These are phyloP conservation scores for Hydrozoanthus tunicans DNA, from an alignment of 64 coral and sea anemone species.

Conservation along the genomic window DNA sequence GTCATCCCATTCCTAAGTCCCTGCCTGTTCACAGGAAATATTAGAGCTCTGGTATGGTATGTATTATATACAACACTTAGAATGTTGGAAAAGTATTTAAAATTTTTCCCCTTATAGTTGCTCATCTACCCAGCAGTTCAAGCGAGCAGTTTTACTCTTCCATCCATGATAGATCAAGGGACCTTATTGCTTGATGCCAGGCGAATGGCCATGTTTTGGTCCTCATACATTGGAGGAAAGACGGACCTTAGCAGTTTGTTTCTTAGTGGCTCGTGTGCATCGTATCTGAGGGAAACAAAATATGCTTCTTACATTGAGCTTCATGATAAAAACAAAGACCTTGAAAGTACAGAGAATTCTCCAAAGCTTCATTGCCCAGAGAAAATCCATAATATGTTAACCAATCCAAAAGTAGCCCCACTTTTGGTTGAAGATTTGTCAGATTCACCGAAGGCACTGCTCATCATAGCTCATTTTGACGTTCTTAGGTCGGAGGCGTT, in stretches of 20 bases:
- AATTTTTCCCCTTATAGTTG: neutral
- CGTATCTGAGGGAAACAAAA: conserved; percentile 71
- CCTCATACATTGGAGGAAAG: conserved; percentile 65
- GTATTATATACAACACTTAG: no score
- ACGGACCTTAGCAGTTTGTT: conserved; percentile 38
- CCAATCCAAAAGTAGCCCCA: conserved; percentile 58
- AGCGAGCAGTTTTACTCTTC: neutral
- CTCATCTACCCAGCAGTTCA: conserved; percentile 22
- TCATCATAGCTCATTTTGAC: conserved; percentile 68
- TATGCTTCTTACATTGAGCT: conserved; percentile 66
- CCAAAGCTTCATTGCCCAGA: conserved; percentile 33
- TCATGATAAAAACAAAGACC: neutral
- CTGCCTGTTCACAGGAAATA: neutral
- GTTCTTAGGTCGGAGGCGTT: conserved; percentile 60
- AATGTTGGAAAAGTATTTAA: neutral
- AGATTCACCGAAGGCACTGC: conserved; percentile 42
- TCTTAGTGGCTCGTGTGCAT: conserved; percentile 46
- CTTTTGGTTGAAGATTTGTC: conserved; percentile 63
- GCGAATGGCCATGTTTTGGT: conserved; percentile 44
- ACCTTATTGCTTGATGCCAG: neutral
- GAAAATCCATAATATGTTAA: conserved; percentile 26
- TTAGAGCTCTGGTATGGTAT: no score
- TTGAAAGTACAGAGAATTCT: neutral
- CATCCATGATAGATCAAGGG: conserved; percentile 1
- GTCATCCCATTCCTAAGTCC: neutral